Base-by-base conservation (phyloP, 1,140 invertebrate species). In the Anthonomus grandis region DNA sequence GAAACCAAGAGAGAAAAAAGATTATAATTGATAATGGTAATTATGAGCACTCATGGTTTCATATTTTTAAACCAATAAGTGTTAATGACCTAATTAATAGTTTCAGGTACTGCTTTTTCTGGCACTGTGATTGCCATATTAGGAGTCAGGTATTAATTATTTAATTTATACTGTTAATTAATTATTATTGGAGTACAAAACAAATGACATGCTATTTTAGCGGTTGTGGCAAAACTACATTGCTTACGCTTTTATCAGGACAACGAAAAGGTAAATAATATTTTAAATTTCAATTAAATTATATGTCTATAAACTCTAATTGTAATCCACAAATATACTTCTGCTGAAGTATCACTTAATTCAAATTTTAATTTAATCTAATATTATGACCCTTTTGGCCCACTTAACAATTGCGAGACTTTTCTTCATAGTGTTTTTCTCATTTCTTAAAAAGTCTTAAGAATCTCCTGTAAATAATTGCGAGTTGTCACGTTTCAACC, bases 151-250 rank as follows among this genome's bases (percentile, higher is more conserved):
- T 75, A 74, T 37, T 22, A 23, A 24, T 31, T 31, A 31, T 9
- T 34, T 34, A 10, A 15, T 9, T 17, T 60, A n/a, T 31, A 24
- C 12, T 8, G 17, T 57, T 49, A 55, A 53, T 60, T 51, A 53
- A 22, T 45, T 38, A 47, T 56, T 18, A 57, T 45, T 34, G n/a
- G 36, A 38, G 42, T 36, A 39, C 46, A 53, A 15, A 23, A 23
- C 60, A 54, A 55, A 27, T 23, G 37, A 31, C 45, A 25, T 15
- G 51, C 44, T 45, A 54, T 76, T 74, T 50, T 62, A 86, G 85
- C 77, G 86, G 85, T 9, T 80, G 82, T 36, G 86, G 86, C 31
- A 87, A 88, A 75, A 89, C 86, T 24, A 85, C 85, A 18, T 65
- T 89, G 6, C 70, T 89, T 18, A 83, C 84, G 6, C 81, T 83